Conservation (phyloP, 1,140 invertebrate species). For the Phymorhynchus buccinoides region DNA sequence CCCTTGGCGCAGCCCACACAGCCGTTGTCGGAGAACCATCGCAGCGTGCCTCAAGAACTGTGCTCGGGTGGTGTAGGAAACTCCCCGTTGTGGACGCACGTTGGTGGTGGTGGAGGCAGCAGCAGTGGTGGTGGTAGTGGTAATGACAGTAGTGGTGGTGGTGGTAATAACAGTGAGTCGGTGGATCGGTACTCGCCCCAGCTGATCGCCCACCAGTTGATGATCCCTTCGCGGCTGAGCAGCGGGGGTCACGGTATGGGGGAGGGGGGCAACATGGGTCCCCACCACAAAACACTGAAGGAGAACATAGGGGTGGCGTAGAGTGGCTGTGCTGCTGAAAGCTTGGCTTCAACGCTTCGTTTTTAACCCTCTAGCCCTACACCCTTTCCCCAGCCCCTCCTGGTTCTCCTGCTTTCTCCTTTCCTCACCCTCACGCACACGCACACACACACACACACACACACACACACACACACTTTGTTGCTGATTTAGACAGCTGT, state of each 20-base stretch:
- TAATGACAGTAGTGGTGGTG: constrained; percentile 24
- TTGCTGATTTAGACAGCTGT: too few relatives aligned
- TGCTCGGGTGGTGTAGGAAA: background rate
- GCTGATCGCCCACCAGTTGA: constrained; percentile 55
- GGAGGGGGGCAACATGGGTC: constrained; percentile 58
- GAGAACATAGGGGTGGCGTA: constrained; percentile 66
- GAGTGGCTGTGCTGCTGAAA: background rate
- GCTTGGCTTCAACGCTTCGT: background rate
- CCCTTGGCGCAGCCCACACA: constrained; percentile 29
- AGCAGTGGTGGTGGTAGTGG: constrained; percentile 9
- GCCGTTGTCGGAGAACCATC: constrained; percentile 56
- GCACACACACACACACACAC: too few relatives aligned
- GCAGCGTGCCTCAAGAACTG: constrained; percentile 46
- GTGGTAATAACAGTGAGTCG: constrained; percentile 36
- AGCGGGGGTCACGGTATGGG: constrained; percentile 63
- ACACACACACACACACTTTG: background rate
- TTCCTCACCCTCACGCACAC: background rate
- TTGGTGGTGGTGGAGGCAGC: constrained; percentile 51
- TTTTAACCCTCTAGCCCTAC: background rate
- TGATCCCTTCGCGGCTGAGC: constrained; percentile 64
- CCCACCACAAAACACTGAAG: constrained; percentile 62
- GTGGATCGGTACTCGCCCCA: constrained; percentile 57
- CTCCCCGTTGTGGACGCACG: constrained; percentile 52
- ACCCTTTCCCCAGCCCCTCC: background rate
- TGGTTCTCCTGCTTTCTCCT: background rate